A percentile compares a stretch with the other conserved stretches of the same genome.
These are phyloP conservation scores for Casuarius casuarius DNA, from an alignment of 2,113 vertebrate genomes.

Conservation along the genomic window DNA sequence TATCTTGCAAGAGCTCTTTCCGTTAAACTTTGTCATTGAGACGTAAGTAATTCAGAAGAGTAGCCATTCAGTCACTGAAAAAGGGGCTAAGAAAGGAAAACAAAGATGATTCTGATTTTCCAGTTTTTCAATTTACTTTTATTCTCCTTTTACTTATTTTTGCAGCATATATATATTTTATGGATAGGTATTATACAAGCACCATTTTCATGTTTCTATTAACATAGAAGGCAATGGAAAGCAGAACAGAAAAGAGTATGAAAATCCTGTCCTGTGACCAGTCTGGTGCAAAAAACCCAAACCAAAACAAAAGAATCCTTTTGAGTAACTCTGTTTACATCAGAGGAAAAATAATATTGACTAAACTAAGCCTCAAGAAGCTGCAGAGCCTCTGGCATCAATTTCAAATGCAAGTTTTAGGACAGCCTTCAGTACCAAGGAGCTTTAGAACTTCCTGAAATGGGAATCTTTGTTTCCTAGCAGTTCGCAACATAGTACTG, in stretches of 20 bases:
- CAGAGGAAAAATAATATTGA: not conserved
- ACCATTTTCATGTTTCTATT: not conserved
- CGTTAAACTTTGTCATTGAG: not conserved
- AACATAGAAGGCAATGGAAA: not conserved
- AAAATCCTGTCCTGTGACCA: not conserved
- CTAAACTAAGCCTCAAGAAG: not conserved
- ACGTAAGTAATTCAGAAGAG: conserved; percentile 12
- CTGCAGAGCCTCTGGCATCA: not conserved
- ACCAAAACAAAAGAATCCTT: not conserved
- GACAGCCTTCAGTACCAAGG: not conserved
- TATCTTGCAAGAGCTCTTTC: not conserved
- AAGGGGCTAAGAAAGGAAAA: not conserved
- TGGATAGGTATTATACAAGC: not conserved
- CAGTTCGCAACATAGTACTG: not conserved
- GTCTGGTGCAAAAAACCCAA: not conserved
- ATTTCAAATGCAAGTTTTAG: not conserved
- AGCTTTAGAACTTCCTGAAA: not conserved
- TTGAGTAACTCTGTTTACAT: not conserved
- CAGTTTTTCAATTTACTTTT: conserved; percentile 1
- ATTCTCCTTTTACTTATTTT: not conserved
- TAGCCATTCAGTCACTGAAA: not conserved
- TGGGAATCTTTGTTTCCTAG: not conserved
- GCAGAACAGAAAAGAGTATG: not conserved
- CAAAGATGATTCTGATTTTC: not conserved
- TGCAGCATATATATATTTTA: not conserved